Conservation (phyloP, 2,797 vertebrate genomes). For the Leptodon cayanensis region DNA sequence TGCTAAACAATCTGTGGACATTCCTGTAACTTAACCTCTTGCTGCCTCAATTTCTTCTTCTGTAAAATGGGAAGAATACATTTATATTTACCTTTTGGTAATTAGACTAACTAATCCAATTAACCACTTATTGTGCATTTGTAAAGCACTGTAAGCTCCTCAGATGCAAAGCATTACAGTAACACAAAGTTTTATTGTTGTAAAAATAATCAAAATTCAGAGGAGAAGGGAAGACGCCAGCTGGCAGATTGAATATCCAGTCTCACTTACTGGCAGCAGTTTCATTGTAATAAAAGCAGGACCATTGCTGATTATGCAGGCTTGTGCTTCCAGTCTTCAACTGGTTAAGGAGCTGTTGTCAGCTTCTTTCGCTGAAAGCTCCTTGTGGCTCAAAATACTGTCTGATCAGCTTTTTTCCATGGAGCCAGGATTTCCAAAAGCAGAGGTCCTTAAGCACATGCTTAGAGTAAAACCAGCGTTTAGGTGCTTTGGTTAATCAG, state of each 20-base stretch:
- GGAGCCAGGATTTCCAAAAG: constrained; percentile 1
- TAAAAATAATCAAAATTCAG: constrained; percentile 46
- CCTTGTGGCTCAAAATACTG: constrained; percentile 24
- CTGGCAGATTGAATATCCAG: constrained; percentile 18
- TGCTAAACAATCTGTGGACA: not conserved
- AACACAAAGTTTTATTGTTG: constrained; percentile 16
- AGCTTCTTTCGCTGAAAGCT: constrained; percentile 40
- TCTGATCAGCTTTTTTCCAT: constrained; percentile 27
- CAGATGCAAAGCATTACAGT: not conserved
- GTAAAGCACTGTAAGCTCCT: not conserved
- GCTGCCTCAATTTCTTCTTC: not conserved
- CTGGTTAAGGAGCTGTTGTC: constrained; percentile 57
- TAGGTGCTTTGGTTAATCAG: not conserved
- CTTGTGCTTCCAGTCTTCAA: constrained; percentile 30
- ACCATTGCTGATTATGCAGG: constrained; percentile 4
- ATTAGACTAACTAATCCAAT: not conserved
- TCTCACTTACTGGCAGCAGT: constrained; percentile 3
- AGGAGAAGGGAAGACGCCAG: constrained; percentile 27
- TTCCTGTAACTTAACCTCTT: not conserved
- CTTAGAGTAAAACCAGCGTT: not conserved
- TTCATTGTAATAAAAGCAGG: not conserved
- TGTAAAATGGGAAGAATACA: not conserved
- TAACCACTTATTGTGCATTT: not conserved
- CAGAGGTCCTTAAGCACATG: not conserved
- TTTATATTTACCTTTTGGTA: not conserved